These are phyloP conservation scores for Hydropsyche tenuis DNA, from an alignment of 1,140 invertebrate species.

Conservation along the genomic window DNA sequence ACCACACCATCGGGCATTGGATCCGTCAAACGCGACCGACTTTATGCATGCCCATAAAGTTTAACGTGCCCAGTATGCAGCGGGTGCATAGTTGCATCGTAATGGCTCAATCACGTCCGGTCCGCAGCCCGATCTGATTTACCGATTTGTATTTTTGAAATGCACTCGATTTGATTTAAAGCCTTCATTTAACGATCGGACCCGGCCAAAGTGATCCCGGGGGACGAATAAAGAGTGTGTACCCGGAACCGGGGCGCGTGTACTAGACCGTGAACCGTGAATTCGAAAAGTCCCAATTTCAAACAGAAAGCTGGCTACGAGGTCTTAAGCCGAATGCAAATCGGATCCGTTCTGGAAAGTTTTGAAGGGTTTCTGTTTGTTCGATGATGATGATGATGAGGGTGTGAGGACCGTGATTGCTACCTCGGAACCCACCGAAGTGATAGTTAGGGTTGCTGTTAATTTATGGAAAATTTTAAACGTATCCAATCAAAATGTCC, in stretches of 20 bases:
- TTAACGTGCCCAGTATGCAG: background rate
- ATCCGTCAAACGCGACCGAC: no score
- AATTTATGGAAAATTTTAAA: background rate
- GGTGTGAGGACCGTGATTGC: constrained; percentile 10
- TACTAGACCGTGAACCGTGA: no score
- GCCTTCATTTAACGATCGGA: background rate
- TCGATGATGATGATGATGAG: background rate
- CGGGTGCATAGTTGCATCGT: background rate
- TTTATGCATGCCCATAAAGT: no score
- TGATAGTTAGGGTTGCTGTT: no score
- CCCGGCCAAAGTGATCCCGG: no score
- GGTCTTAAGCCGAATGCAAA: constrained; percentile 9
- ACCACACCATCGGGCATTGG: no score
- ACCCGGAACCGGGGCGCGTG: no score
- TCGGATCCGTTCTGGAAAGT: background rate
- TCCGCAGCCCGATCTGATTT: constrained; percentile 17
- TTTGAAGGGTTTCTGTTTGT: background rate
- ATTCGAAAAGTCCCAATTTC: no score
- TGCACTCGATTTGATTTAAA: constrained; percentile 20
- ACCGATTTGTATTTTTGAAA: constrained; percentile 25
- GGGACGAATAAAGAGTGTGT: no score
- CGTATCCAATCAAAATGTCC: no score
- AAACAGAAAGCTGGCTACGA: no score
- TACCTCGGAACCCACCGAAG: background rate
- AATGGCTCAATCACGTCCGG: constrained; percentile 20